A percentile compares a stretch with the other conserved stretches of the same genome.
Conservation (phyloP, 2,888 invertebrate genomes). For the Globia sparganii region DNA sequence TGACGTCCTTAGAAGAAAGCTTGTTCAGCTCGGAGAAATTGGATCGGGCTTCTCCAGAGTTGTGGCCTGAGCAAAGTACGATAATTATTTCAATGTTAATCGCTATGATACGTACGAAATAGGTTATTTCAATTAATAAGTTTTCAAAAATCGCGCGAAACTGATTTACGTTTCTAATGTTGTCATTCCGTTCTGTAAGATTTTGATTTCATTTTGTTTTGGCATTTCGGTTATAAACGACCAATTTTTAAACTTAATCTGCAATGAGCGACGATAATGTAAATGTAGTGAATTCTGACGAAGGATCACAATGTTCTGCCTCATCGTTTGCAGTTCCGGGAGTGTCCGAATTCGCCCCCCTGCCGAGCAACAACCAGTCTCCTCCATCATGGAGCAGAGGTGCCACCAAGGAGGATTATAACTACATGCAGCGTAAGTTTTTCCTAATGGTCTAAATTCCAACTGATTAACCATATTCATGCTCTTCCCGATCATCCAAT, state of each 20-base stretch:
- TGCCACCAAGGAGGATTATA: constrained; percentile 93
- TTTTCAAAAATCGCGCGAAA: constrained; percentile 87
- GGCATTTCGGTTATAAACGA: constrained; percentile 85
- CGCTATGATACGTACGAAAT: background rate
- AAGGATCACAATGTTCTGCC: constrained; percentile 78
- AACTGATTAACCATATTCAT: background rate
- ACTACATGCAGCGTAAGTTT: constrained; percentile 94
- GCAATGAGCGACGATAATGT: constrained; percentile 80
- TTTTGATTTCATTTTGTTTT: constrained; percentile 70
- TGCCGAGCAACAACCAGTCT: constrained; percentile 90
- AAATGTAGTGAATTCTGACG: constrained; percentile 75
- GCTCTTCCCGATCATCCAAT: background rate
- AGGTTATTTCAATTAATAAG: constrained; percentile 35
- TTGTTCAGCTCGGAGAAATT: constrained; percentile 97
- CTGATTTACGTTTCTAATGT: constrained; percentile 76
- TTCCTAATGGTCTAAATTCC: background rate
- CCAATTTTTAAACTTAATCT: constrained; percentile 80
- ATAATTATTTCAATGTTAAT: constrained; percentile 51
- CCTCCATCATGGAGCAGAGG: constrained; percentile 92
- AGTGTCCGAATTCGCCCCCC: constrained; percentile 95
- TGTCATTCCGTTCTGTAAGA: constrained; percentile 81
- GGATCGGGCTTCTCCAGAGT: constrained; percentile 98
- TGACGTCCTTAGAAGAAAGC: constrained; percentile 92
- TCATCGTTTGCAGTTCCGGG: constrained; percentile 94
- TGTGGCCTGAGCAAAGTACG: constrained; percentile 99